A percentile compares a stretch with the other conserved stretches of the same genome.
phyloP scores from a whole-genome alignment of 1,140 invertebrate species.

The Aleiodes sp. region DNA sequence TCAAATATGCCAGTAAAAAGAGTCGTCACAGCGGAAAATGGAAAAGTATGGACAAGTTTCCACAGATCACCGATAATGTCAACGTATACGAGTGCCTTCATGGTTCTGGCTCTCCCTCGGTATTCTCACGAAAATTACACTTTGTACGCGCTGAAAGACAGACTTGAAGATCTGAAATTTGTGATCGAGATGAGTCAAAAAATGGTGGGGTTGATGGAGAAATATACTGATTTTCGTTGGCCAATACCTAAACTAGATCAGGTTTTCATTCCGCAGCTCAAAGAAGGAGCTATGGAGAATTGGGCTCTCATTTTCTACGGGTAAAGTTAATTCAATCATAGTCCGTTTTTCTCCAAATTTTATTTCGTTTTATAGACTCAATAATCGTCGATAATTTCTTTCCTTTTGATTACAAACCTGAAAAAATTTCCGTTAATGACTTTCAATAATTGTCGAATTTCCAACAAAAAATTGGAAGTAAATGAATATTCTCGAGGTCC shows the following conservation, averaged over 20 bases:
- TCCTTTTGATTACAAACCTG: no score
- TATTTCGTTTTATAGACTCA: no score
- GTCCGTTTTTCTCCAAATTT: no score
- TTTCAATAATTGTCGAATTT: no score
- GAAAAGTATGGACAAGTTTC: conserved; percentile 36
- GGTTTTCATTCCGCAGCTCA: conserved; percentile 17
- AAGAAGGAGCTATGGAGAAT: conserved; percentile 23
- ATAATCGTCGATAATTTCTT: no score
- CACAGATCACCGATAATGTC: conserved; percentile 68
- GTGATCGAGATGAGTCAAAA: conserved; percentile 20
- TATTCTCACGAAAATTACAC: conserved; percentile 34
- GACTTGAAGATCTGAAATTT: neutral
- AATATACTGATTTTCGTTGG: conserved; percentile 29
- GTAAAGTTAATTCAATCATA: conserved; percentile 58
- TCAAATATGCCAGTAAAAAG: conserved; percentile 64
- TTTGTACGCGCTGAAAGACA: conserved; percentile 1
- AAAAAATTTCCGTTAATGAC: no score
- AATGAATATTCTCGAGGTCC: no score
- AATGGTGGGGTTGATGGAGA: conserved; percentile 18
- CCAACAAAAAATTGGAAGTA: no score
- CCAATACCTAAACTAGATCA: conserved; percentile 31
- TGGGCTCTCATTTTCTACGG: conserved; percentile 64
- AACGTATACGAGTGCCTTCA: conserved; percentile 79
- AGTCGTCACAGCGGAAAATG: conserved; percentile 32
- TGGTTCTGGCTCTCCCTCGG: conserved; percentile 51